Conservation (phyloP, 2,797 vertebrate genomes). For the Diceros bicornis region DNA sequence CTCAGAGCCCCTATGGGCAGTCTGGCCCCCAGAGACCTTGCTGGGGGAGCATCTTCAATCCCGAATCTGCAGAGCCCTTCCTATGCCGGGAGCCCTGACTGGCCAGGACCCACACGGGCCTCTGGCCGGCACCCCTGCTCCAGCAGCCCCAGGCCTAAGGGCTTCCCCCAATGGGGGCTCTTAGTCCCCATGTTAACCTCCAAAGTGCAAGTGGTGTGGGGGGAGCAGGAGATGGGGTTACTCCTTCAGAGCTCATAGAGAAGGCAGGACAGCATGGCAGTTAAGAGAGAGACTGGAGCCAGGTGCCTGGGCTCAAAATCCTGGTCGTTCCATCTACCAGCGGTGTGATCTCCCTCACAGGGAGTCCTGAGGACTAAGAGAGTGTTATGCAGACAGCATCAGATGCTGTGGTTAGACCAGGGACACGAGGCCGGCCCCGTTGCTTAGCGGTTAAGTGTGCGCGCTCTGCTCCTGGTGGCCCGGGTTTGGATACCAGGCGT, state of each 20-base stretch:
- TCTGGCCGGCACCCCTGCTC: too few relatives aligned
- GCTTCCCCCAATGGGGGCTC: background rate
- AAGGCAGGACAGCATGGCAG: background rate
- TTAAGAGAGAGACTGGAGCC: background rate
- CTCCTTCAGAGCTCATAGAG: background rate
- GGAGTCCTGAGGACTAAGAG: background rate
- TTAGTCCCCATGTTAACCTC: background rate
- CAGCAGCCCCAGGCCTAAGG: background rate
- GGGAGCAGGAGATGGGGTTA: background rate
- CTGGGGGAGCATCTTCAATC: background rate
- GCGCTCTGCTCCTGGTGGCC: too few relatives aligned
- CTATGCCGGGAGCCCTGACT: background rate
- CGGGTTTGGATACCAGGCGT: too few relatives aligned
- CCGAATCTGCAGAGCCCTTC: background rate
- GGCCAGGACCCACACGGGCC: accelerated
- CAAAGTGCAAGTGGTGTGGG: accelerated
- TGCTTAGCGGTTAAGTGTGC: too few relatives aligned
- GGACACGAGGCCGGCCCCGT: too few relatives aligned
- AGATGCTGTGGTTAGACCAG: accelerated
- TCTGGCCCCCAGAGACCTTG: background rate
- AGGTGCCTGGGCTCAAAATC: background rate
- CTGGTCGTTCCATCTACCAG: background rate
- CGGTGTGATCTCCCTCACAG: background rate
- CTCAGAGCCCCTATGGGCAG: background rate
- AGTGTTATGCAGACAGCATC: background rate